phyloP scores from a whole-genome alignment of 2,888 invertebrate species.

The Saturnia pavonia region DNA sequence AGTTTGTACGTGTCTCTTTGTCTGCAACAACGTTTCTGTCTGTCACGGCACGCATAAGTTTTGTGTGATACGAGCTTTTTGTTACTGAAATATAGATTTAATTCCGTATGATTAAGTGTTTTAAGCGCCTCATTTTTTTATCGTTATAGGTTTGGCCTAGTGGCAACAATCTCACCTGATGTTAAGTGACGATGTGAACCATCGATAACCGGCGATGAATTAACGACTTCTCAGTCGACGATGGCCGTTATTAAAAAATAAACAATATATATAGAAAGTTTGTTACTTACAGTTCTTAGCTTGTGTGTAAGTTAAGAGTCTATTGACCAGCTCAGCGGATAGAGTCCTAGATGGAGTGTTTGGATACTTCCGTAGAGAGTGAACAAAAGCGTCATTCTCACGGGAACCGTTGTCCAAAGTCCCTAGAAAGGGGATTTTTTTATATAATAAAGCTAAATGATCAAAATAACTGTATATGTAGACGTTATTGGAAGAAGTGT shows the following conservation, averaged over 20 bases:
- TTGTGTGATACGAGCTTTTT: slow-evolving; percentile 29
- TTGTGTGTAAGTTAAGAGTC: slow-evolving; percentile 43
- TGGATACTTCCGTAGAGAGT: slow-evolving; percentile 53
- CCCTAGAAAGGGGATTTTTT: background rate
- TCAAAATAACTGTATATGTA: no score
- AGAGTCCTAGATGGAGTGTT: slow-evolving; percentile 26
- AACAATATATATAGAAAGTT: background rate
- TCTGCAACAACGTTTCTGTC: slow-evolving; percentile 21
- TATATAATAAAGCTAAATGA: no score
- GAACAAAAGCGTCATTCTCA: slow-evolving; percentile 36
- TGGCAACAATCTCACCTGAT: no score
- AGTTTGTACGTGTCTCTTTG: slow-evolving; percentile 8
- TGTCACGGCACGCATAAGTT: slow-evolving; percentile 27
- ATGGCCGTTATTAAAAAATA: no score
- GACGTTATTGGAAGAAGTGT: no score
- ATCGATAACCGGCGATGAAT: no score
- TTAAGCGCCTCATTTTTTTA: no score
- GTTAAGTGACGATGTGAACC: no score
- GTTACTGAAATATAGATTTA: slow-evolving; percentile 27
- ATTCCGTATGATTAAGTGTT: no score
- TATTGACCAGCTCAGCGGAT: slow-evolving; percentile 44
- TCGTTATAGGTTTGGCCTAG: no score
- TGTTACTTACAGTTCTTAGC: slow-evolving; percentile 43
- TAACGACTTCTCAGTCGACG: no score
- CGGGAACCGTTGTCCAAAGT: background rate